Evolutionary conservation across 2,797 vertebrate species (phyloP), one percentile per base, ranked within the genome.

Genomic region (Gallinago nigripennis): DNA sequence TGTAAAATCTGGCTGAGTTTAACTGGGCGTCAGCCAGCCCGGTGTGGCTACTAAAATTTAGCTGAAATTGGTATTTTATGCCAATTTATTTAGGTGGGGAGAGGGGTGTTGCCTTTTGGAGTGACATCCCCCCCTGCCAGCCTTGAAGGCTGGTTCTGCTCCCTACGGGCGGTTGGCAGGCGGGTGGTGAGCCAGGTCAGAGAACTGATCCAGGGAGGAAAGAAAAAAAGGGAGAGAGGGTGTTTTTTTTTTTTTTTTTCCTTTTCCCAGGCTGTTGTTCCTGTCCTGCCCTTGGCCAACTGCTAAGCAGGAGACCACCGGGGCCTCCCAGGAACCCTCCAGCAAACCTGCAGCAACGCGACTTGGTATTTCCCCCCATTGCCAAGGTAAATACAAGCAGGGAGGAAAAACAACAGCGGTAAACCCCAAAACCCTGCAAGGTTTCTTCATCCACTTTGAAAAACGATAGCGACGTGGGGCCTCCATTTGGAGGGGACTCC

Each of bases 1-100:
- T 85, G 69, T 93, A 94, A 95, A 91, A 87, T 65, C 60, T 85
- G 71, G 63, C 89, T 81, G 76, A 75, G 75, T 64, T 88, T 82
- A 87, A 75, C 35, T 81, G 92, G 16, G 33, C 82, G 69, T 83
- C 57, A 90, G 82, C 82, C 95, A 96, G 82, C 57, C 53, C 2
- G 0, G 11, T 75, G 91, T 68, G 72, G 57, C 76, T 81, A 56
- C 69, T 61, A 71, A 91, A 94, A 83, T 69, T 69, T 48, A 79
- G 56, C 66, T 88, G 50, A 83, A 87, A 71, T 46, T n/a, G 9
- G 4, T 45, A n/a, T 86, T 93, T 93, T 65, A 37, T 11, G 76
- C 4, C 30, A 17, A 66, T 72, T 79, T 60, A 46, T 81, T 81
- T 81, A 41, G 33, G 51, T 45, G 45, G 54, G 58, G 28, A 79